Evolutionary conservation across 2,888 invertebrate genomes (phyloP), one percentile per base, ranked within the genome.

Genomic region (Drosophila anomalipes): DNA sequence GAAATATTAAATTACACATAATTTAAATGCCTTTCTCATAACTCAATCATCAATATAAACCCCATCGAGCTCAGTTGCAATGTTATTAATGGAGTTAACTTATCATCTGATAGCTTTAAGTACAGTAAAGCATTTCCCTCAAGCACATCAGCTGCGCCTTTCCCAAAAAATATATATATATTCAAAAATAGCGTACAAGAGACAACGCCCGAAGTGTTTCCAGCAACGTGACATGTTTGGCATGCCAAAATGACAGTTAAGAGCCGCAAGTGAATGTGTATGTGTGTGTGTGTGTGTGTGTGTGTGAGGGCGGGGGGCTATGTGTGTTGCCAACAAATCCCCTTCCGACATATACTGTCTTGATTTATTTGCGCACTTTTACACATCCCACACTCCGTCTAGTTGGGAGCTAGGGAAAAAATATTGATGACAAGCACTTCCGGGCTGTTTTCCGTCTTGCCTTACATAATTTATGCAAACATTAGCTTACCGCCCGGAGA

Each of bases 351-450:
- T 28, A 54, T 37, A 49, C 73, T 59, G 41, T 19, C 32, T 67
- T 81, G 81, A 79, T 81, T 79, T 79, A 79, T 81, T 70, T 77
- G 54, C 70, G 37, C 59, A 77, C 79, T 79, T 79, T 79, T 67
- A 61, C 60, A 59, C 58, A 59, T 19, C 69, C n/a, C 57, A 53
- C 57, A 49, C 56, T n/a, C 47, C 44, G 3, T 33, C 19, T 22
- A 56, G 39, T 32, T 39, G 19, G 51, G 22, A 56, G 49, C 47
- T 26, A 47, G 67, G 37, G 49, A 33, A 49, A 62, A 63, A 79
- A 89, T 84, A 89, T 89, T 86, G 89, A 85, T 86, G 86, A 89
- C 89, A 86, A 79, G 86, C 89, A 89, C 85, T 86, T 89, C 86
- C 86, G 89, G 85, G 74, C 72, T 74, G 57, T 70, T 82, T 72